phyloP scores from a whole-genome alignment of 2,797 vertebrate genomes.

The Betta splendens region DNA sequence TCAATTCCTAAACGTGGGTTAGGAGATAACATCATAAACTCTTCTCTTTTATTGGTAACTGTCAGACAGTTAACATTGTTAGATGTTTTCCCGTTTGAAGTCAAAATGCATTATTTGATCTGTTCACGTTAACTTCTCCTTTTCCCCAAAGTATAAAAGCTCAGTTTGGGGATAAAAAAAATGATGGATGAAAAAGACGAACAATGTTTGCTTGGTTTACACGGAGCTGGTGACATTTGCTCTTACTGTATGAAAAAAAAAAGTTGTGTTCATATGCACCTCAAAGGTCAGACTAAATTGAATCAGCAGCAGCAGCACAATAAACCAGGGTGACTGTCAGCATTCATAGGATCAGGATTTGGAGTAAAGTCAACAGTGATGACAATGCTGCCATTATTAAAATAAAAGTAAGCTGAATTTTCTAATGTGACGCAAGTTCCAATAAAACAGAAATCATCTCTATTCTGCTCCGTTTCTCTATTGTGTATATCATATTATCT shows the following conservation, averaged over 20 bases:
- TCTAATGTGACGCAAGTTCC: neutral
- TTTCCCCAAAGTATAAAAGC: constrained; percentile 1
- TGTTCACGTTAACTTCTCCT: neutral
- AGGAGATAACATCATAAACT: constrained; percentile 46
- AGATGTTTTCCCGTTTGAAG: constrained; percentile 27
- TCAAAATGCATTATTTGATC: constrained; percentile 22
- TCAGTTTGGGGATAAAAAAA: constrained; percentile 10
- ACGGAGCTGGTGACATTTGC: constrained; percentile 40
- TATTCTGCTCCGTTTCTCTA: constrained; percentile 1
- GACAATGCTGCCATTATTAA: neutral
- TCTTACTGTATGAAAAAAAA: constrained; percentile 36
- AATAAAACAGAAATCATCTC: neutral
- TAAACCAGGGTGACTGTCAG: constrained; percentile 43
- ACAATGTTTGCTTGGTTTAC: neutral
- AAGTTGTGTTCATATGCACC: constrained; percentile 34
- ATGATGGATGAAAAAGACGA: constrained; percentile 19
- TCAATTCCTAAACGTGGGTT: constrained; percentile 40
- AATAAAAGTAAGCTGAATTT: neutral
- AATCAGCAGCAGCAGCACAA: neutral
- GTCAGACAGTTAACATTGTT: constrained; percentile 31
- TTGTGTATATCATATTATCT: too few species aligned
- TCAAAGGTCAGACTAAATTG: constrained; percentile 57
- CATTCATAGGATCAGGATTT: constrained; percentile 11
- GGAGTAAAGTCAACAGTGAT: constrained; percentile 7
- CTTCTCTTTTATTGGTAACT: constrained; percentile 47